Conservation (phyloP, 2,888 invertebrate genomes). For the Marronus borbonicus region DNA sequence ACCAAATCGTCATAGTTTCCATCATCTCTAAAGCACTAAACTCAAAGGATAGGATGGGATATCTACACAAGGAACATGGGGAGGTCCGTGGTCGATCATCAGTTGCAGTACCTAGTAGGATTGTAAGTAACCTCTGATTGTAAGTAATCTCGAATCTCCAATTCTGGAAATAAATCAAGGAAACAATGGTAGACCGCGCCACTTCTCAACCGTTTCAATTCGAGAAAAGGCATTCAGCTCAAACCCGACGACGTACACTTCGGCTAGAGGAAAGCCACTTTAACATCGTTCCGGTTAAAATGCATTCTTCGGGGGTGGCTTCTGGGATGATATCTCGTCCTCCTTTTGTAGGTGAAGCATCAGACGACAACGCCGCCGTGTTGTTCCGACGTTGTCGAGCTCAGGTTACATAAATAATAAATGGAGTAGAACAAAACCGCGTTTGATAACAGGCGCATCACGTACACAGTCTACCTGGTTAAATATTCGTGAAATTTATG, state of each 20-base stretch:
- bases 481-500: constrained; percentile 13
- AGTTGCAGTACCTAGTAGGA: neutral
- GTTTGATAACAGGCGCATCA: no score
- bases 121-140: no score
- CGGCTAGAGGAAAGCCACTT: neutral
- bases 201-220: constrained; percentile 13
- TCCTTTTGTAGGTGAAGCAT: neutral
- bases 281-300: neutral
- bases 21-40: neutral
- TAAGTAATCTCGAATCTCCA: constrained; percentile 2
- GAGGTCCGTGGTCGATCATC: neutral
- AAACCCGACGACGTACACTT: neutral
- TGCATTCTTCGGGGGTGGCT: constrained; percentile 7
- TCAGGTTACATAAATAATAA: constrained; percentile 8
- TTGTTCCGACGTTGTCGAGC: constrained; percentile 6
- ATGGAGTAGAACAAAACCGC: neutral
- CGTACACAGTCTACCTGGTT: neutral
- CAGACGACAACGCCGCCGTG: neutral
- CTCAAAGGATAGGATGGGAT: neutral
- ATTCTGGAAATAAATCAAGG: constrained; percentile 32
- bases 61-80: neutral
- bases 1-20: constrained; percentile 1
- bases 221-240: neutral
- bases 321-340: neutral
- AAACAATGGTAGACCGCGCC: constrained; percentile 15